Conservation (phyloP, 2,797 vertebrate genomes). For the Pangasius sanitwongsei region DNA sequence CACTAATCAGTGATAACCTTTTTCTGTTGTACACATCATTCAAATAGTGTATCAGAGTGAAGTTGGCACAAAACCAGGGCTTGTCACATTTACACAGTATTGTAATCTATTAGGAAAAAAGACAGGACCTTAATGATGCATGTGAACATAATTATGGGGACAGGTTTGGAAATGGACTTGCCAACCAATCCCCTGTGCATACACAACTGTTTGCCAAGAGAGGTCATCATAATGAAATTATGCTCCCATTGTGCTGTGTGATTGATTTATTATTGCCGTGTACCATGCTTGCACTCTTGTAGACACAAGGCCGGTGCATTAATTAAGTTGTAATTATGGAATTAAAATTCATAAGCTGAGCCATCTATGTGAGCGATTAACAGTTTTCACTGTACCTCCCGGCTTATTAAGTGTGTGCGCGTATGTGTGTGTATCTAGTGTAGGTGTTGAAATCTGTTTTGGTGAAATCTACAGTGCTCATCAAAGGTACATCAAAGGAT, state of each 20-base stretch:
- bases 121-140: slow-evolving; percentile 33
- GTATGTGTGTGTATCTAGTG: not conserved
- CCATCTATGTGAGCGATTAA: slow-evolving; percentile 55
- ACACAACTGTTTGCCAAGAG: slow-evolving; percentile 45
- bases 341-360: slow-evolving; percentile 62
- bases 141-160: slow-evolving; percentile 55
- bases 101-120: slow-evolving; percentile 49
- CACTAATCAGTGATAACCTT: not conserved
- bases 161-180: slow-evolving; percentile 58
- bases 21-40: not conserved
- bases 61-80: slow-evolving; percentile 31
- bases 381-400: slow-evolving; percentile 42
- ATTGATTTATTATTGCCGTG: slow-evolving; percentile 61
- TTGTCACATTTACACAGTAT: slow-evolving; percentile 44
- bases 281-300: slow-evolving; percentile 38
- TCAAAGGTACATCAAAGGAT: slow-evolving; percentile 40
- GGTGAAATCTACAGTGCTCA: slow-evolving; percentile 19
- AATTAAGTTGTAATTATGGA: slow-evolving; percentile 64
- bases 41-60: slow-evolving; percentile 22
- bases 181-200: slow-evolving; percentile 54
- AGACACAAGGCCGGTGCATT: slow-evolving; percentile 53
- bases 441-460: slow-evolving; percentile 40
- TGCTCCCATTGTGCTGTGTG: slow-evolving; percentile 39
- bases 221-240: slow-evolving; percentile 57
- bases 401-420: slow-evolving; percentile 37